Base-by-base conservation (phyloP, 2,113 vertebrate genomes). In the Hystrix cristata region DNA sequence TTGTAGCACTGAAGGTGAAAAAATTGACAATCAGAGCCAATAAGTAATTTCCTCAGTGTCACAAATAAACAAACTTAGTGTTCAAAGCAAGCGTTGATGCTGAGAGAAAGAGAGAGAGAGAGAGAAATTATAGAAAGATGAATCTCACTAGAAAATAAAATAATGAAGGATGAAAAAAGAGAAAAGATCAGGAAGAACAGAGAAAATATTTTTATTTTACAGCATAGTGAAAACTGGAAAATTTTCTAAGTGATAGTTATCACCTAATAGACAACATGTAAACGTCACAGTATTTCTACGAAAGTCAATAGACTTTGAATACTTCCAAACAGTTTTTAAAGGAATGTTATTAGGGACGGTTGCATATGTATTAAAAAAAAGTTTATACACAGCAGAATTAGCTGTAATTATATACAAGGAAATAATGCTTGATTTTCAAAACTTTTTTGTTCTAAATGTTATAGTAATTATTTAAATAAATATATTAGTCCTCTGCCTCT, bases 321-420 rank as follows among this genome's bases (percentile, higher is more conserved):
- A 19, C 5, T 94, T 87, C 29, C 25, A 85, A 86, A 72, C 48
- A 1, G 9, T 69, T 94, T 92, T 84, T 89, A 72, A 94, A 87
- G 55, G 19, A 71, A 51, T 87, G 55, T 90, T 46, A 80, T 31
- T 94, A 89, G 90, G 27, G 1, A 14, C 4, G 92, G 89, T 80
- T 91, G 79, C 57, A 31, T 76, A 46, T 43, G 0, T 27, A 79
- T 91, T 7, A 1, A 15, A 82, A 46, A 80, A 91, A 65, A 1
- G 55, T 1, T 64, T 80, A 34, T 21, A 13, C 34, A 18, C 0
- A 0, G 2, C 0, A 4, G 53, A 3, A 5, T 6, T 83, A 85
- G 14, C 15, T 0, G 4, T 90, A 94, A 13, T 27, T 82, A 14
- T 11, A 0, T 1, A 0, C 38, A 94, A n/a, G 0, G 0, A 43